These are phyloP conservation scores for Listronotus oregonensis DNA, from an alignment of 1,140 invertebrate species.

Conservation along the genomic window DNA sequence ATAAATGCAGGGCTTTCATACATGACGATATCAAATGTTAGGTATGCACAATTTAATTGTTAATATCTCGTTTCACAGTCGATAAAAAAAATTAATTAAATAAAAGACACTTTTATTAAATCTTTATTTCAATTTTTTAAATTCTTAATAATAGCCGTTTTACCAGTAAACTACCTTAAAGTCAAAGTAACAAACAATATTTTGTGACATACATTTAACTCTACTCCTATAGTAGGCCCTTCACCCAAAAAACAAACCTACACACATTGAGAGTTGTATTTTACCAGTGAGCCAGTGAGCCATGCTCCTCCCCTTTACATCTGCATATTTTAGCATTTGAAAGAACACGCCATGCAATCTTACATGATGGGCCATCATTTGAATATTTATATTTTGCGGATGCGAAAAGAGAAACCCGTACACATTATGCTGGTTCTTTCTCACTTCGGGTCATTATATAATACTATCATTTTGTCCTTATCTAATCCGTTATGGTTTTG, in stretches of 20 bases:
- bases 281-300: not conserved
- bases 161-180: too few species aligned
- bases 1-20: too few species aligned
- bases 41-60: too few species aligned
- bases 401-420: constrained; percentile 28
- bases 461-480: not conserved
- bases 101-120: too few species aligned
- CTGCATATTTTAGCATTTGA: constrained; percentile 53
- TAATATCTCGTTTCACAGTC: too few species aligned
- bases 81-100: too few species aligned
- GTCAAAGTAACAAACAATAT: too few species aligned
- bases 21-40: too few species aligned
- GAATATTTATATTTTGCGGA: constrained; percentile 44
- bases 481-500: not conserved
- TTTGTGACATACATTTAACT: too few species aligned
- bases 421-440: constrained; percentile 17
- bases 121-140: too few species aligned
- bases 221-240: not conserved
- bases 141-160: too few species aligned
- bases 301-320: constrained; percentile 39
- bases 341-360: constrained; percentile 46
- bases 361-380: constrained; percentile 39
- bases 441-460: not conserved
- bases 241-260: not conserved
- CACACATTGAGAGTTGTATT: not conserved